These are phyloP conservation scores for Drosophila atripex DNA, from an alignment of 2,888 invertebrate genomes.

Conservation along the genomic window DNA sequence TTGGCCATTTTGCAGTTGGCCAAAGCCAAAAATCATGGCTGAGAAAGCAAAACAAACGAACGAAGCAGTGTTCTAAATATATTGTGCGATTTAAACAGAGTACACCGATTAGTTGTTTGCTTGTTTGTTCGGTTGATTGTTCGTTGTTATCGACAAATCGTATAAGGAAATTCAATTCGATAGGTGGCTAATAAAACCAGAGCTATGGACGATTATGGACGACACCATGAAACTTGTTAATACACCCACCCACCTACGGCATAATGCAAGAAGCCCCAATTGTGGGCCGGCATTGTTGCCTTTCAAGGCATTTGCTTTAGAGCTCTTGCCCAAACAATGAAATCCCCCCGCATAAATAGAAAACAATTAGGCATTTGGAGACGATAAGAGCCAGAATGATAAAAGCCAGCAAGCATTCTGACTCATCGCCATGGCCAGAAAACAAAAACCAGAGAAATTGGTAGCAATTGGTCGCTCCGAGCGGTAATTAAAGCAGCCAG, in stretches of 20 bases:
- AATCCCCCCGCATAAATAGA: conserved; percentile 69
- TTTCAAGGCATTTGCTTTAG: conserved; percentile 39
- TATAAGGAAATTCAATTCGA: conserved; percentile 40
- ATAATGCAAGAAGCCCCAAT: conserved; percentile 8
- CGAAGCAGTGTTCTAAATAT: conserved; percentile 3
- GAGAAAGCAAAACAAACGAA: conserved; percentile 21
- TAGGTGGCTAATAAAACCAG: conserved; percentile 18
- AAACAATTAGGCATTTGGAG: conserved; percentile 71
- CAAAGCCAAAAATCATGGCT: conserved; percentile 13
- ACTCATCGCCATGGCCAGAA: conserved; percentile 49
- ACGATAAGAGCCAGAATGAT: conserved; percentile 69
- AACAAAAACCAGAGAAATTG: conserved; percentile 21
- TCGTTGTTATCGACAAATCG: conserved; percentile 54
- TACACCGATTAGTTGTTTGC: conserved; percentile 41
- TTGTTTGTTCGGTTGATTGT: conserved; percentile 9
- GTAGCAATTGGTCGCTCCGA: conserved; percentile 20
- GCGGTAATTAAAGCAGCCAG: conserved; percentile 56
- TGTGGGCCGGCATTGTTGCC: conserved; percentile 18
- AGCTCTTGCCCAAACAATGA: conserved; percentile 70
- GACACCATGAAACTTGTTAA: conserved; percentile 28
- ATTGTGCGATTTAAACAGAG: conserved; percentile 48
- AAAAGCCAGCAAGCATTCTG: conserved; percentile 53
- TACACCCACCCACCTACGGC: neutral
- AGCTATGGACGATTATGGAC: conserved; percentile 11
- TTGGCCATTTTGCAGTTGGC: conserved; percentile 5